These are phyloP conservation scores for Numenius phaeopus DNA, from an alignment of 2,797 vertebrate genomes.

Conservation along the genomic window DNA sequence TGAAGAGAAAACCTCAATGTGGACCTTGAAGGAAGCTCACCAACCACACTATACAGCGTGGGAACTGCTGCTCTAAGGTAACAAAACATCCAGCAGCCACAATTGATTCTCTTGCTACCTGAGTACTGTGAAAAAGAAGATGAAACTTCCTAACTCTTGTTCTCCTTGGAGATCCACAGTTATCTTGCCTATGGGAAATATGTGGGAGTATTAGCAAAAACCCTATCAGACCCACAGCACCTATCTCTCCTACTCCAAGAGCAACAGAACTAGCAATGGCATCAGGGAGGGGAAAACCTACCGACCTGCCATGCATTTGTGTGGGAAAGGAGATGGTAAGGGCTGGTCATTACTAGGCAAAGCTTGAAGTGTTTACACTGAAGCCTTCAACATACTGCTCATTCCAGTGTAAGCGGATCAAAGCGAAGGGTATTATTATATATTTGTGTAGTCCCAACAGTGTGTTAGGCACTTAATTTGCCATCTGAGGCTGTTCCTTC, in stretches of 20 bases:
- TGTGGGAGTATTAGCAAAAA: not conserved
- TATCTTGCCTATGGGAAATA: not conserved
- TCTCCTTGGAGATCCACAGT: not conserved
- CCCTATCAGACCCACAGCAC: rapidly evolving
- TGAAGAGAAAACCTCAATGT: not conserved
- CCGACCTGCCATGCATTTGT: rapidly evolving
- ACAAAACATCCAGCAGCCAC: not conserved
- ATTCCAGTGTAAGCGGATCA: not conserved
- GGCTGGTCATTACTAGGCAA: not conserved
- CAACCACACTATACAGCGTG: not conserved
- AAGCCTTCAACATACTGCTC: conserved; percentile 14
- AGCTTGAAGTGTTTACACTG: not conserved
- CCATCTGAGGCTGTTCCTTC: not conserved
- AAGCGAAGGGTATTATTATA: conserved; percentile 28
- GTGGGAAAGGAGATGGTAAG: not conserved
- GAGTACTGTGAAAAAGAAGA: not conserved
- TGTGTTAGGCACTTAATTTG: conserved; percentile 49
- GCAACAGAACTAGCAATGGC: not conserved
- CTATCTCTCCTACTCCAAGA: not conserved
- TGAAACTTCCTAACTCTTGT: not conserved
- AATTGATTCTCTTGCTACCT: not conserved
- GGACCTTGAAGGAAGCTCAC: not conserved
- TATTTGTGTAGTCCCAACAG: conserved; percentile 37
- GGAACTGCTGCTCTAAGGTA: not conserved
- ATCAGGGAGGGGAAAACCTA: not conserved